Conservation (phyloP, 1,140 invertebrate species). For the Delia radicum region DNA sequence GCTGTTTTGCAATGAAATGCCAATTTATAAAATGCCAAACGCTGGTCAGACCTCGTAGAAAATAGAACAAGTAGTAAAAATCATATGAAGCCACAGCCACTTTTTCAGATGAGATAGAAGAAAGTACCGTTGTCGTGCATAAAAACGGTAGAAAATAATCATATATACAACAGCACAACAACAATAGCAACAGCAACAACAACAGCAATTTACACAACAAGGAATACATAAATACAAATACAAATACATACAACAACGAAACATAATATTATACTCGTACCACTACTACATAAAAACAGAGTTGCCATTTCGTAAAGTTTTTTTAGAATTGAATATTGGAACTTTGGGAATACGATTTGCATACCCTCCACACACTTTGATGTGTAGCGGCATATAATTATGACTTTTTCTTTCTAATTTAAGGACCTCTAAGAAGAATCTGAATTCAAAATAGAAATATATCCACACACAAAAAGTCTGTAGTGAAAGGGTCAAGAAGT, state of each 20-base stretch:
- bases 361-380: too few relatives aligned
- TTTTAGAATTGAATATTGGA: too few relatives aligned
- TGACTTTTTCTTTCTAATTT: too few relatives aligned
- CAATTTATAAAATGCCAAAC: background rate
- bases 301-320: background rate
- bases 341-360: too few relatives aligned
- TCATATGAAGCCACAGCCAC: background rate
- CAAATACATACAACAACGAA: conserved; percentile 3
- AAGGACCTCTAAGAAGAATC: too few relatives aligned
- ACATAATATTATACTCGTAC: background rate
- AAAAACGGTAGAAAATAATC: background rate
- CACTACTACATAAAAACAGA: background rate
- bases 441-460: too few relatives aligned
- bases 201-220: background rate
- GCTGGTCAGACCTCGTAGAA: background rate
- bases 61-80: background rate
- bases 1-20: background rate
- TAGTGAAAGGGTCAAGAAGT: too few relatives aligned
- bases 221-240: conserved; percentile 1
- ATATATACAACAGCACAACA: background rate
- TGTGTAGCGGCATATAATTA: too few relatives aligned
- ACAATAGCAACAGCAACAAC: background rate
- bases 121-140: background rate
- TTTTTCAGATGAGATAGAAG: background rate
- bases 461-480: too few relatives aligned